Conservation (phyloP, 2,888 invertebrate species). For the Physocephala rufipes region DNA sequence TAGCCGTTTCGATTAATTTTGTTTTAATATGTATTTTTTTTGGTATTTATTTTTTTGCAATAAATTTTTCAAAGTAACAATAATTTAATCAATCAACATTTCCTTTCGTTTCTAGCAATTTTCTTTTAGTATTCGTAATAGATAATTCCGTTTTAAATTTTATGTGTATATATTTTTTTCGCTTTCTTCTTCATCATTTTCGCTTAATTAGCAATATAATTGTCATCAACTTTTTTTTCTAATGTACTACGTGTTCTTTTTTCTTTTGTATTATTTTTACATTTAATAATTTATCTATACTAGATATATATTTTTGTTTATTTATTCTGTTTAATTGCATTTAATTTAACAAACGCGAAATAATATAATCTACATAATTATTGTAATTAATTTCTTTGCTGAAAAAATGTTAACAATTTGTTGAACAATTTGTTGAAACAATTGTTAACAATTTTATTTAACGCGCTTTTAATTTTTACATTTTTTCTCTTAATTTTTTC, state of each 20-base stretch:
- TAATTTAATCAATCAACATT: constrained; percentile 35
- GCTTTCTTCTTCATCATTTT: constrained; percentile 44
- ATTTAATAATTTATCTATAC: background rate
- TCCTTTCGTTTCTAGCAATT: constrained; percentile 21
- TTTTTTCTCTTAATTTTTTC: background rate
- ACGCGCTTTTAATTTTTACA: constrained; percentile 11
- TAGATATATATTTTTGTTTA: constrained; percentile 26
- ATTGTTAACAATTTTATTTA: no score
- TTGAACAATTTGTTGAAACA: constrained; percentile 26
- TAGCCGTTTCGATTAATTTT: constrained; percentile 43
- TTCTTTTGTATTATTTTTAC: constrained; percentile 49
- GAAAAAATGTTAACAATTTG: constrained; percentile 31
- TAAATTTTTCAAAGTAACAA: constrained; percentile 62
- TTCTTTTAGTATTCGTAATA: constrained; percentile 47
- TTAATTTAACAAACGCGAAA: constrained; percentile 34
- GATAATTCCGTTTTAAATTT: constrained; percentile 59
- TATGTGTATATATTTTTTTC: constrained; percentile 47
- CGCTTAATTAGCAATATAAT: constrained; percentile 43
- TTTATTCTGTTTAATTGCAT: constrained; percentile 45
- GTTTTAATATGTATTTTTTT: constrained; percentile 51
- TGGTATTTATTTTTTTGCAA: constrained; percentile 49
- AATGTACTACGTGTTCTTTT: constrained; percentile 33
- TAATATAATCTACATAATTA: background rate
- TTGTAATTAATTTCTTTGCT: no score
- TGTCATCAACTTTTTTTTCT: constrained; percentile 44